These are phyloP conservation scores for Oreotragus oreotragus DNA, from an alignment of 2,113 vertebrate species.

Conservation along the genomic window DNA sequence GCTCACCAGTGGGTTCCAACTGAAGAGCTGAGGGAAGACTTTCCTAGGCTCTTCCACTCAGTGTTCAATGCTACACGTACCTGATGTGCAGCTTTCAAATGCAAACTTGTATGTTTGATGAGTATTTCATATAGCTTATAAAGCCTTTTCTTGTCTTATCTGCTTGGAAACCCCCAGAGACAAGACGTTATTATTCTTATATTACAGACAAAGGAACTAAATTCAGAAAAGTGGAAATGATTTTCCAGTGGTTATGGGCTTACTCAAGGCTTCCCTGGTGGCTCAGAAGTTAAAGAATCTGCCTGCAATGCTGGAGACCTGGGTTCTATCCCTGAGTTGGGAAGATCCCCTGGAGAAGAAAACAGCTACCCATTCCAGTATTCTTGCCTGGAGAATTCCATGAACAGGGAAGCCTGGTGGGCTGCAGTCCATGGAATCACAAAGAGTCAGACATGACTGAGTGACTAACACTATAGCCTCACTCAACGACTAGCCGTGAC, in stretches of 20 bases:
- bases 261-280: neutral
- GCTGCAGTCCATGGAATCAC: neutral
- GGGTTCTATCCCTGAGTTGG: neutral
- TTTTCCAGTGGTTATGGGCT: neutral
- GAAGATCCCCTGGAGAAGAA: neutral
- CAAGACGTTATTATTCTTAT: slow-evolving; percentile 17
- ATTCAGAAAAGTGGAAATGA: slow-evolving; percentile 2
- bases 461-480: neutral
- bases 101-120: neutral
- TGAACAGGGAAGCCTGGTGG: neutral
- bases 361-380: neutral
- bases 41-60: neutral
- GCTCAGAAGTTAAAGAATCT: neutral
- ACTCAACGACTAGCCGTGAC: neutral
- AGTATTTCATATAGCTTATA: neutral
- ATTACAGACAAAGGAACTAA: slow-evolving; percentile 6
- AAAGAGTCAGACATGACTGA: neutral
- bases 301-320: neutral
- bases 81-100: neutral
- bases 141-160: slow-evolving; percentile 10
- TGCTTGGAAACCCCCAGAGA: slow-evolving; percentile 36
- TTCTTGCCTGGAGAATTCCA: neutral
- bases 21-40: neutral
- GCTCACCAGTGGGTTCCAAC: neutral
- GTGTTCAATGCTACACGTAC: neutral